Percentiles rank a stretch among this genome's conserved stretches.
Evolutionary conservation across 2,888 invertebrate species (phyloP).

Genomic region (Catonia carolina): DNA sequence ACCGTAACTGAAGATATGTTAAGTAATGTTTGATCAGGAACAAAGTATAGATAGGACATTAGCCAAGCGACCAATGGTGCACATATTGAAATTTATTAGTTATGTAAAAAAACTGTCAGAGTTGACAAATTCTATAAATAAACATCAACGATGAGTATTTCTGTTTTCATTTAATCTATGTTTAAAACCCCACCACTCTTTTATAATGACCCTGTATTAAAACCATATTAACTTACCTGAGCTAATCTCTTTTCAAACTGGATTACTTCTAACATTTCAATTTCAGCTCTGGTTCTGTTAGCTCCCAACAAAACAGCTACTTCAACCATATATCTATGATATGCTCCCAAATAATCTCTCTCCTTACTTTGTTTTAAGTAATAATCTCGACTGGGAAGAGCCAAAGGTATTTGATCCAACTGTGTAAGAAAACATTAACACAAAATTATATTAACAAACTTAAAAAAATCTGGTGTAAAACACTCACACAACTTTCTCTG

Average conservation of each 20-base stretch:
- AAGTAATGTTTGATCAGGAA: background rate
- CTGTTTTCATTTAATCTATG: background rate
- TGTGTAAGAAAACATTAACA: slow-evolving; percentile 39
- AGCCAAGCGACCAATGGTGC: background rate
- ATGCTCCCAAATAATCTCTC: slow-evolving; percentile 63
- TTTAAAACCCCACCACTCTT: slow-evolving; percentile 1
- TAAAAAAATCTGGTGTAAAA: too few relatives aligned
- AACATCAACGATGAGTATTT: background rate
- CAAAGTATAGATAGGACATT: background rate
- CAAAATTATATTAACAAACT: too few relatives aligned
- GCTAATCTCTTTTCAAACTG: slow-evolving; percentile 72
- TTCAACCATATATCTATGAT: slow-evolving; percentile 75
- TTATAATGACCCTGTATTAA: background rate
- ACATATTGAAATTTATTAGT: slow-evolving; percentile 3
- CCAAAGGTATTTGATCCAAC: slow-evolving; percentile 69
- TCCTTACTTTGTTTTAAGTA: slow-evolving; percentile 69
- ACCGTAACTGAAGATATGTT: slow-evolving; percentile 14
- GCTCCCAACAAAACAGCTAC: slow-evolving; percentile 71
- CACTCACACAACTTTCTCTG: too few relatives aligned
- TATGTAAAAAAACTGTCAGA: slow-evolving; percentile 6
- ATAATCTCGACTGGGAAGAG: slow-evolving; percentile 77
- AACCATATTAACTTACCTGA: slow-evolving; percentile 56
- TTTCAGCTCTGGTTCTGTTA: slow-evolving; percentile 53
- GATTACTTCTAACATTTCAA: slow-evolving; percentile 65
- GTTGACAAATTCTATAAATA: background rate